A percentile compares a stretch with the other conserved stretches of the same genome.
phyloP scores from a whole-genome alignment of 2,113 vertebrate genomes.

The Aptenodytes forsteri region DNA sequence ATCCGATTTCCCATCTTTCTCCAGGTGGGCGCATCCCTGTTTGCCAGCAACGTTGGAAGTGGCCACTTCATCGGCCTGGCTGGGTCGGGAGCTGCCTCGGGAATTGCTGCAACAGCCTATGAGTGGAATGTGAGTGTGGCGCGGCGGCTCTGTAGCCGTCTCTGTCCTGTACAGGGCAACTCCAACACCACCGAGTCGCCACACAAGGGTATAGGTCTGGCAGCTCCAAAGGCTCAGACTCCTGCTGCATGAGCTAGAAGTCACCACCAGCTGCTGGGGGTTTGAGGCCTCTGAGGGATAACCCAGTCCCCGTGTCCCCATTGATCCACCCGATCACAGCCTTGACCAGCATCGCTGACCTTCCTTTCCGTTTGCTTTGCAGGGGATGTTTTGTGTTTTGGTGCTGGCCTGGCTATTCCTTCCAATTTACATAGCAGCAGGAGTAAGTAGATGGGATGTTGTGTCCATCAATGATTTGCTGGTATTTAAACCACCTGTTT shows the following conservation, averaged over 20 bases:
- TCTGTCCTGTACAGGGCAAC: neutral
- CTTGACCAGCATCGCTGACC: neutral
- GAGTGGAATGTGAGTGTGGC: conserved; percentile 89
- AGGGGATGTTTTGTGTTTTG: conserved; percentile 91
- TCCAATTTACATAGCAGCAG: conserved; percentile 91
- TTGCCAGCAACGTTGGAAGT: conserved; percentile 96
- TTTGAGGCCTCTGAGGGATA: neutral
- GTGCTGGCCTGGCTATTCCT: conserved; percentile 94
- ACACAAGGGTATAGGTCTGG: neutral
- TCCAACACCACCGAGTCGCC: rapidly evolving
- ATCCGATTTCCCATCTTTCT: neutral
- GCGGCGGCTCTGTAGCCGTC: rapidly evolving
- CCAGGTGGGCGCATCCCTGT: conserved; percentile 93
- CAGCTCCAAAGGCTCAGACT: neutral
- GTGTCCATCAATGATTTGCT: neutral
- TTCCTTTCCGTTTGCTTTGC: neutral
- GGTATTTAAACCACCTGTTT: neutral
- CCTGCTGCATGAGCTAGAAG: neutral
- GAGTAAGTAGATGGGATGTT: conserved; percentile 73
- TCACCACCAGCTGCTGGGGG: neutral
- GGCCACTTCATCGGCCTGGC: conserved; percentile 96
- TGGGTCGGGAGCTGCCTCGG: conserved; percentile 89
- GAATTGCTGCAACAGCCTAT: conserved; percentile 86
- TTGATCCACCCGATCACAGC: rapidly evolving
- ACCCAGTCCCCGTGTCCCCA: neutral